A percentile compares a stretch with the other conserved stretches of the same genome.
Conservation (phyloP, 1,140 invertebrate genomes). For the Drosophila tristis region DNA sequence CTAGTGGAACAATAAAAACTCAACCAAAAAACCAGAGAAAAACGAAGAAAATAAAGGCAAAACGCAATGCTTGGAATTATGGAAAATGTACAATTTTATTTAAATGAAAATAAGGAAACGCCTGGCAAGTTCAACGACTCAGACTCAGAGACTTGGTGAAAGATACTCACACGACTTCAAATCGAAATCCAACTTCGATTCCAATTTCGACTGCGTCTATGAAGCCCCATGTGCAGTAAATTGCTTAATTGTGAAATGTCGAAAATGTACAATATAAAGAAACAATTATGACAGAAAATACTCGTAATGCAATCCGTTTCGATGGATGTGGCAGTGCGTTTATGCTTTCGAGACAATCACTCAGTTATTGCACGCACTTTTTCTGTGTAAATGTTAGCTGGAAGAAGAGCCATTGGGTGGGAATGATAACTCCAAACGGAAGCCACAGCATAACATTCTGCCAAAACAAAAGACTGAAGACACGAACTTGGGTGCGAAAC, state of each 20-base stretch:
- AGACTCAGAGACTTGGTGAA: slow-evolving; percentile 18
- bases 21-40: slow-evolving; percentile 34
- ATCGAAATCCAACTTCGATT: slow-evolving; percentile 18
- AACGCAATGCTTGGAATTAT: slow-evolving; percentile 56
- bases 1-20: slow-evolving; percentile 62
- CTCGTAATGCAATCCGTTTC: slow-evolving; percentile 47
- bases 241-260: slow-evolving; percentile 75
- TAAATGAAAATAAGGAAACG: slow-evolving; percentile 76
- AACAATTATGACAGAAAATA: slow-evolving; percentile 71
- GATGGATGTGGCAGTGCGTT: slow-evolving; percentile 26
- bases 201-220: slow-evolving; percentile 4
- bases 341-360: slow-evolving; percentile 23
- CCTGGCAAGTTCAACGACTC: slow-evolving; percentile 73
- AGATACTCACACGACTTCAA: not conserved
- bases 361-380: slow-evolving; percentile 31
- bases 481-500: slow-evolving; percentile 20
- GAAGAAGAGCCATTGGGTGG: too few relatives aligned
- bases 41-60: slow-evolving; percentile 42
- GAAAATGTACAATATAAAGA: slow-evolving; percentile 60
- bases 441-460: too few relatives aligned
- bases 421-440: too few relatives aligned
- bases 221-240: slow-evolving; percentile 44
- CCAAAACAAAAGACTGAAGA: slow-evolving; percentile 5
- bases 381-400: not conserved
- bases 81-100: slow-evolving; percentile 66